Evolutionary conservation across 2,888 invertebrate genomes (phyloP).

Genomic region (Drosophila mimetica): DNA sequence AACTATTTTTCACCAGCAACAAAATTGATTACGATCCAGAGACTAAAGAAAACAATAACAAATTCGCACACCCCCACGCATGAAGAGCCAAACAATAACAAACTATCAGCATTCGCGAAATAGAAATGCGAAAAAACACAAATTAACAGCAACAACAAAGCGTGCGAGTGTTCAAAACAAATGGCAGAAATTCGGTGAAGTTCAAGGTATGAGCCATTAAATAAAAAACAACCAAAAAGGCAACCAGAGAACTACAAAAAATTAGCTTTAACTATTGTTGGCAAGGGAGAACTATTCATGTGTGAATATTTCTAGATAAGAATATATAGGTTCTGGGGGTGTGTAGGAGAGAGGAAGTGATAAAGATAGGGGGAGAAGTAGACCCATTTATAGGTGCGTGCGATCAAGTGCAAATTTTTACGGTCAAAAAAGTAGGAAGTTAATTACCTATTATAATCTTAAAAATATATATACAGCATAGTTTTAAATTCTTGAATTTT

Average conservation of each 20-base stretch:
- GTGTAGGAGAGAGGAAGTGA: not conserved
- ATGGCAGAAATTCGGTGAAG: conserved; percentile 82
- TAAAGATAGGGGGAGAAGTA: not conserved
- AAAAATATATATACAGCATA: too few species aligned
- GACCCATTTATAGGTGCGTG: conserved; percentile 22
- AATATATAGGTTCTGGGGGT: not conserved
- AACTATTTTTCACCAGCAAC: conserved; percentile 49
- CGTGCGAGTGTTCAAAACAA: conserved; percentile 74
- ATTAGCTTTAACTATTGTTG: conserved; percentile 51
- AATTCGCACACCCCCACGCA: conserved; percentile 32
- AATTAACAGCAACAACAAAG: conserved; percentile 50
- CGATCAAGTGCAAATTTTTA: conserved; percentile 11
- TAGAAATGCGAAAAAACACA: conserved; percentile 60
- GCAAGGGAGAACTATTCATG: conserved; percentile 15
- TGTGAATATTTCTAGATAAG: conserved; percentile 21
- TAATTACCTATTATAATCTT: too few species aligned
- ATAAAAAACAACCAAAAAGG: conserved; percentile 42
- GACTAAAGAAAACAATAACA: conserved; percentile 18
- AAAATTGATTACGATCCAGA: conserved; percentile 53
- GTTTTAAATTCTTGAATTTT: too few species aligned
- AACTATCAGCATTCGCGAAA: conserved; percentile 60
- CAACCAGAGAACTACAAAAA: conserved; percentile 34
- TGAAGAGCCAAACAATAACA: conserved; percentile 37
- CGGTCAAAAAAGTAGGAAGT: not conserved
- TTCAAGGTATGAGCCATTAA: conserved; percentile 80